These are phyloP conservation scores for Craniophora ligustri DNA, from an alignment of 2,888 invertebrate species.

Conservation along the genomic window DNA sequence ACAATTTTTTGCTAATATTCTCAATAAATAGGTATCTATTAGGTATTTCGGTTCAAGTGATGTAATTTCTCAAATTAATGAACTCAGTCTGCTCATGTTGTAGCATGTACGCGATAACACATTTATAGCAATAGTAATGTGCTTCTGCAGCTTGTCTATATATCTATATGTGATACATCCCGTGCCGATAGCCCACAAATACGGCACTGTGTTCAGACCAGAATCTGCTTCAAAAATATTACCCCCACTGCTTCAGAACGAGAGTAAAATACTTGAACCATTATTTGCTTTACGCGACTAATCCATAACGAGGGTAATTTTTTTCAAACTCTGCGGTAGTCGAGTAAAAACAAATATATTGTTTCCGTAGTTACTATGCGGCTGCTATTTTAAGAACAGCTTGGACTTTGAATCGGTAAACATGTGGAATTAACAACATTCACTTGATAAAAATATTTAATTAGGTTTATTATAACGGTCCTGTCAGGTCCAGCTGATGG, in stretches of 20 bases:
- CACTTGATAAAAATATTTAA: constrained; percentile 6
- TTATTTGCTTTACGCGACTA: neutral
- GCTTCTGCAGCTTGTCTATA: neutral
- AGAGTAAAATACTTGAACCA: neutral
- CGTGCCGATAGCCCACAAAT: neutral
- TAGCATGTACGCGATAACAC: constrained; percentile 13
- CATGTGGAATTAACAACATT: constrained; percentile 7
- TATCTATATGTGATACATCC: neutral
- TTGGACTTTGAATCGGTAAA: constrained; percentile 32
- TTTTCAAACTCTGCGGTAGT: constrained; percentile 11
- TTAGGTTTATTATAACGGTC: constrained; percentile 1
- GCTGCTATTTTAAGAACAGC: constrained; percentile 34
- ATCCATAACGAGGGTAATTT: too few relatives aligned
- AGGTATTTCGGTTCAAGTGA: constrained; percentile 6
- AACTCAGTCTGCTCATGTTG: neutral
- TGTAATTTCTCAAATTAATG: constrained; percentile 17
- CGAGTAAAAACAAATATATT: constrained; percentile 34
- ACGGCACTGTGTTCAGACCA: neutral
- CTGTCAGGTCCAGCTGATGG: constrained; percentile 13
- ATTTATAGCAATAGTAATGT: constrained; percentile 18
- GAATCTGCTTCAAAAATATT: neutral
- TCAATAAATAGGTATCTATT: too few relatives aligned
- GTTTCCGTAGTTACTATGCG: constrained; percentile 9
- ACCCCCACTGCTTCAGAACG: neutral
- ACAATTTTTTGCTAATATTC: too few relatives aligned